These are phyloP conservation scores for Apus apus DNA, from an alignment of 2,113 vertebrate species.

Conservation along the genomic window DNA sequence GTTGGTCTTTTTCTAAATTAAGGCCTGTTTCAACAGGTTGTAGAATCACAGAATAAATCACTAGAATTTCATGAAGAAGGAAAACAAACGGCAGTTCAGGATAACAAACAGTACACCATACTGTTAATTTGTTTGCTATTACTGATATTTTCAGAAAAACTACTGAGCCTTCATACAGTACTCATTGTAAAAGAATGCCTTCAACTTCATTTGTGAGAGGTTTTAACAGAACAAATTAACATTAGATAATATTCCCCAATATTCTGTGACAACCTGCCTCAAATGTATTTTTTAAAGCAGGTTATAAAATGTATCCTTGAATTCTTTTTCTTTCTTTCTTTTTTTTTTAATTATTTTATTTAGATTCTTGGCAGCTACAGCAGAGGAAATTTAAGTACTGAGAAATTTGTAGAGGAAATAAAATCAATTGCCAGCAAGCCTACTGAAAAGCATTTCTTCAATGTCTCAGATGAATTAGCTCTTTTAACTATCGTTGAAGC, in stretches of 20 bases:
- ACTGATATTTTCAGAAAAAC: neutral
- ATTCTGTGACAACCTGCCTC: neutral
- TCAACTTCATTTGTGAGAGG: neutral
- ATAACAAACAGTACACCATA: neutral
- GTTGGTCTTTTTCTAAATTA: neutral
- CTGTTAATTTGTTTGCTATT: neutral
- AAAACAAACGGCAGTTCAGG: neutral
- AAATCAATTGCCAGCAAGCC: constrained; percentile 88
- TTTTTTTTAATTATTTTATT: neutral
- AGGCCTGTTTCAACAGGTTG: neutral
- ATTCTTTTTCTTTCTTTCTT: neutral
- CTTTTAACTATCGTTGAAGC: constrained; percentile 89
- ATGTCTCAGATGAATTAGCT: constrained; percentile 92
- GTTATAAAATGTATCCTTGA: constrained; percentile 1
- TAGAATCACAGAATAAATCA: neutral
- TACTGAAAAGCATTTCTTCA: constrained; percentile 93
- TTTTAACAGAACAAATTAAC: neutral
- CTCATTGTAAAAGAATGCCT: neutral
- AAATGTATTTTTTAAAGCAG: neutral
- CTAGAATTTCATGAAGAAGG: neutral
- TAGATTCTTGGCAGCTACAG: constrained; percentile 95
- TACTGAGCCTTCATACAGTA: neutral
- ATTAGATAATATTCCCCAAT: neutral
- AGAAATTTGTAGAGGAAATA: constrained; percentile 91
- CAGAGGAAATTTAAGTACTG: constrained; percentile 87